Evolutionary conservation across 2,113 vertebrate genomes (phyloP).

Genomic region (Oriolus oriolus): DNA sequence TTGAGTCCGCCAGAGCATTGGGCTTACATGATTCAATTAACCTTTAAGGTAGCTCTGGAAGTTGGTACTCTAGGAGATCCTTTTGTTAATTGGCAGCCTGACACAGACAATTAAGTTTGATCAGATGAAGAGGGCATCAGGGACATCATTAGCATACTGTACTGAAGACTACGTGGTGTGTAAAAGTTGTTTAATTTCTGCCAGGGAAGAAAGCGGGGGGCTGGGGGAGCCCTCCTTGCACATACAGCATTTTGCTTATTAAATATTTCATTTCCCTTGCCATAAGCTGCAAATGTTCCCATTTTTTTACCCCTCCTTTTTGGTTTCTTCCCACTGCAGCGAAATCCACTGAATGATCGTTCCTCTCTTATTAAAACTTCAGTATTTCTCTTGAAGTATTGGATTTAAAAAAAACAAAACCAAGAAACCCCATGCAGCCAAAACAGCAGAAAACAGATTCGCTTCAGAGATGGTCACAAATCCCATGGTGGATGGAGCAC

Average conservation of each 20-base stretch:
- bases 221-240: slow-evolving; percentile 31
- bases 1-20: slow-evolving; percentile 69
- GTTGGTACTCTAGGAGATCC: slow-evolving; percentile 70
- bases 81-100: slow-evolving; percentile 81
- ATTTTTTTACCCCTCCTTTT: slow-evolving; percentile 28
- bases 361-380: slow-evolving; percentile 56
- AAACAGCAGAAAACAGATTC: background rate
- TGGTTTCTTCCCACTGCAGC: slow-evolving; percentile 25
- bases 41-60: slow-evolving; percentile 79
- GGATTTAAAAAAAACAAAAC: background rate
- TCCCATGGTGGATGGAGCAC: fast-evolving
- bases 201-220: slow-evolving; percentile 60
- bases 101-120: slow-evolving; percentile 82
- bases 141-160: slow-evolving; percentile 79
- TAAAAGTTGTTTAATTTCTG: slow-evolving; percentile 81
- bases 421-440: background rate
- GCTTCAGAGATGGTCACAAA: background rate
- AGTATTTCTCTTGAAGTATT: slow-evolving; percentile 6
- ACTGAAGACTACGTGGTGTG: slow-evolving; percentile 72
- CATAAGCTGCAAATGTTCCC: background rate
- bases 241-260: slow-evolving; percentile 52
- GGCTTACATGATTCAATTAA: slow-evolving; percentile 82
- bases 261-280: slow-evolving; percentile 65
- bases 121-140: slow-evolving; percentile 78
- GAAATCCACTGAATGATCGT: slow-evolving; percentile 23